These are phyloP conservation scores for Cossypha polioptera DNA, from an alignment of 2,797 vertebrate genomes.

Conservation along the genomic window DNA sequence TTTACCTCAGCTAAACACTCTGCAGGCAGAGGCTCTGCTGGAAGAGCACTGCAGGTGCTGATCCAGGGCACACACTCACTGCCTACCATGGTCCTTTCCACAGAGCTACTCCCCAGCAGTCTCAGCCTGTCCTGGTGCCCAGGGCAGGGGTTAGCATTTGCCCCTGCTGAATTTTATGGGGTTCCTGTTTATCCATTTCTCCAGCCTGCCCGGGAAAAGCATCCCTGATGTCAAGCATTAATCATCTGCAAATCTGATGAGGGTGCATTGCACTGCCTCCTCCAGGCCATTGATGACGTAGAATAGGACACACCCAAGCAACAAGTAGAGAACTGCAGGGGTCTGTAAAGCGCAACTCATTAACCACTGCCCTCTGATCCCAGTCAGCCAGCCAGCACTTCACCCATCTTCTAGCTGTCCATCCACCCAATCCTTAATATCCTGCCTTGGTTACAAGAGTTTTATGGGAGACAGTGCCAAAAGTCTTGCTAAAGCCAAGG, in stretches of 20 bases:
- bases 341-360: neutral
- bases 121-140: neutral
- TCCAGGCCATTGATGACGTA: neutral
- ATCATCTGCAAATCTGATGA: neutral
- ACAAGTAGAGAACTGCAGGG: neutral
- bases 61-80: rapidly evolving
- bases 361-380: neutral
- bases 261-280: neutral
- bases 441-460: neutral
- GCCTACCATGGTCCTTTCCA: neutral
- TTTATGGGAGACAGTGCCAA: neutral
- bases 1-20: neutral
- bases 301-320: rapidly evolving
- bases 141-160: neutral
- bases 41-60: neutral
- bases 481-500: neutral
- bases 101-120: neutral
- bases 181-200: neutral
- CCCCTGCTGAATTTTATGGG: neutral
- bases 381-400: neutral
- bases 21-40: neutral
- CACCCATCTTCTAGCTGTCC: neutral
- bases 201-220: neutral
- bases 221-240: neutral
- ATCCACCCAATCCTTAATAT: neutral